Base-by-base conservation (phyloP, 1,140 invertebrate genomes). In the Drosophila insularis region DNA sequence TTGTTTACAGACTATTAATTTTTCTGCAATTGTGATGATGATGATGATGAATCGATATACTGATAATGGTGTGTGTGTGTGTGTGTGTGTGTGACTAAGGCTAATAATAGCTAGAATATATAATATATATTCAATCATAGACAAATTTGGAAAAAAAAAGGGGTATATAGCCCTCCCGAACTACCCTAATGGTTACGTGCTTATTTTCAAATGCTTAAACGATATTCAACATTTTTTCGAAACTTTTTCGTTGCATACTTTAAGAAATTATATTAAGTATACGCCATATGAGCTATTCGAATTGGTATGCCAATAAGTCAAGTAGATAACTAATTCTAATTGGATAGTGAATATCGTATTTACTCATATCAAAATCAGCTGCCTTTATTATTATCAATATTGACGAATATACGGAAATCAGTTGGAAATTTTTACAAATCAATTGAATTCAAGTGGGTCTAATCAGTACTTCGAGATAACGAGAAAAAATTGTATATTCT, bases 11-110 rank as follows among this genome's bases (percentile, higher is more conserved):
- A 13, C 40, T 23, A 50, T 63, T 75, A 4, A 54, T 54, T 63
- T 60, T 2, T 37, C 10, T 13, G 61, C 59, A 77, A 77, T 63
- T 78, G 56, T 2, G n/a, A 58, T 55, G 50, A 67, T 2, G n/a
- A 58, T 55, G 50, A 67, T 27, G 27, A 27, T 53, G 39, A 19
- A 60, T 46, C 11, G 5, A 35, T 10, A 56, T 17, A 32, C 10
- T 11, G 2, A 35, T 17, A 55, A 5, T 37, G 11, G 17, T 8
- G 23, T 56, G n/a, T 58, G 8, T 32, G 32, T 58, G 8, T 32
- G 32, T n/a, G n/a, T n/a, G 17, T 8, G 23, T 56, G n/a, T 58
- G 8, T 32, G 32, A 17, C 23, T 56, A 32, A 32, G 23, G 17
- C 54, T 32, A 56, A 27, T 21, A 50, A 32, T 32, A 56, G n/a